Base-by-base conservation (phyloP, 1,140 invertebrate species). In the Calephelis virginiensis region DNA sequence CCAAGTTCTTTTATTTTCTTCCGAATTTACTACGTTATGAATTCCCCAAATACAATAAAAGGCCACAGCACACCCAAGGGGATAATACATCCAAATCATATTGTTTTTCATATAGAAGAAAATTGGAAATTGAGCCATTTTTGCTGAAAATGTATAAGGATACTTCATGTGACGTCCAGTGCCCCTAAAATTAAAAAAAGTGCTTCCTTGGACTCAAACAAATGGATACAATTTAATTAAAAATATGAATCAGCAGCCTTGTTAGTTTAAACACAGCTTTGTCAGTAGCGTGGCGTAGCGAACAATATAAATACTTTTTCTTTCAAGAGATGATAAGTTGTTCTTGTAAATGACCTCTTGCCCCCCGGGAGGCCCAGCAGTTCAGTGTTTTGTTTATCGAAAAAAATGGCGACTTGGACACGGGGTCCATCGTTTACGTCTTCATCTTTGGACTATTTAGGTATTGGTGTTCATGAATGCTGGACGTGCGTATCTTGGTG, bases 91-190 rank as follows among this genome's bases (percentile, higher is more conserved):
- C 77, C 92, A 93, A 46, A 94, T 74, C 91, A 93, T 94, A 68
- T 93, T 92, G 67, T 95, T 92, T 59, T 93, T 92, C 49, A 91
- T 83, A 73, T 95, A 94, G 76, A 85, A 91, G 80, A 92, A 93
- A 47, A 82, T 93, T 28, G 95, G 95, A 81, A 96, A 96, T 69
- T 95, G 94, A 28, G 91, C 93, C 14, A 95, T 73, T 86, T 96
- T 95, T n/a, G 95, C 94, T 8, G 93, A 81, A 0, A 93, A 69
- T 1, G 95, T 96, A 74, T 96, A 96, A 5, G 95, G 95, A 83
- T 87, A 96, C 85, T 94, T 95, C 95, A 96, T 96, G 12, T 92
- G 93, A 12, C 94, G 77, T 63, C 82, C 86, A 14, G 85, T 86
- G 76, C 86, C 86, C 47, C 86, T 89, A 74, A 66, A 82, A 83